phyloP scores from a whole-genome alignment of 2,888 invertebrate genomes.

The Sycophila texana region DNA sequence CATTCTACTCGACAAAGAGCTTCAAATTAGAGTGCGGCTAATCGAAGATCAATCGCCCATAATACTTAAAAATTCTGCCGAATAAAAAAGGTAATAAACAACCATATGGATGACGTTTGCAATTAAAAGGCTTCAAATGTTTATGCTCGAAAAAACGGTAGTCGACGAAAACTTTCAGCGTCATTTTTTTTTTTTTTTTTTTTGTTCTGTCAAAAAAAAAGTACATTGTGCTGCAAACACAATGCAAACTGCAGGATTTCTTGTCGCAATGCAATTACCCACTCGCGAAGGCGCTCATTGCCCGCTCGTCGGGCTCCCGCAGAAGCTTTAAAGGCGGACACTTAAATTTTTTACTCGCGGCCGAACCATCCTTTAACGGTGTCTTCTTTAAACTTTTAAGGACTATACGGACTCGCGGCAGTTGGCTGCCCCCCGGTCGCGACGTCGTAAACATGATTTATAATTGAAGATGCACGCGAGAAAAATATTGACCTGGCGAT shows the following conservation, averaged over 20 bases:
- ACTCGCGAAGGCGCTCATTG: slow-evolving; percentile 32
- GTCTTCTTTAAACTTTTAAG: slow-evolving; percentile 46
- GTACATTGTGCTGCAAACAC: not conserved
- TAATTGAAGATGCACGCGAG: slow-evolving; percentile 10
- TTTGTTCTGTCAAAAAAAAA: not conserved
- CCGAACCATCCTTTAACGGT: slow-evolving; percentile 31
- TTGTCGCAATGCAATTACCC: slow-evolving; percentile 46
- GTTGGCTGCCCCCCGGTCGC: not conserved
- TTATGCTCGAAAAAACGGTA: not conserved
- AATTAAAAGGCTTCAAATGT: slow-evolving; percentile 1
- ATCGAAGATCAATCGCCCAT: too few species aligned
- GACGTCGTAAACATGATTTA: slow-evolving; percentile 30
- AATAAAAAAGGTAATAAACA: too few species aligned
- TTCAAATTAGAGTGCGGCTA: too few species aligned
- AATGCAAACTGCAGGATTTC: slow-evolving; percentile 38
- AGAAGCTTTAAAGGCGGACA: slow-evolving; percentile 24
- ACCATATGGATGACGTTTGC: too few species aligned
- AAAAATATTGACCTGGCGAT: not conserved
- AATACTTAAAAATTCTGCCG: too few species aligned
- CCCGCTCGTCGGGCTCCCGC: slow-evolving; percentile 13
- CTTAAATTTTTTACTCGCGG: slow-evolving; percentile 37
- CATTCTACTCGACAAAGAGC: too few species aligned
- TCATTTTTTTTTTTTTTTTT: not conserved
- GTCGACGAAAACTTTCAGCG: not conserved
- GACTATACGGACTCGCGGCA: not conserved